phyloP scores from a whole-genome alignment of 1,140 invertebrate species.

The Zaprionus africanus region DNA sequence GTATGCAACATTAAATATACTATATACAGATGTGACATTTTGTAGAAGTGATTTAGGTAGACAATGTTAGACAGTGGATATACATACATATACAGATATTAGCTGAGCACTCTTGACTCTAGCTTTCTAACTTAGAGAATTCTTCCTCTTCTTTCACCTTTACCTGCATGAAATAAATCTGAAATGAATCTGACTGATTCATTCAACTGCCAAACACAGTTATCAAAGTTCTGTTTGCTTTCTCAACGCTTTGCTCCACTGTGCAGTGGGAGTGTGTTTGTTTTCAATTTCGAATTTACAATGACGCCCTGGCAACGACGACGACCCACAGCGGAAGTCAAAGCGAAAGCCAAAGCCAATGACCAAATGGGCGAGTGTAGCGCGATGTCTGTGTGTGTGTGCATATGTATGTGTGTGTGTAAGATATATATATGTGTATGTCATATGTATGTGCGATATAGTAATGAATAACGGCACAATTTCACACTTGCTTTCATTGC shows the following conservation, averaged over 20 bases:
- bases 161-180: too few species aligned
- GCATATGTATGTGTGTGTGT: background rate
- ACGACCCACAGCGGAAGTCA: background rate
- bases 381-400: background rate
- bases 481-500: constrained; percentile 48
- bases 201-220: too few species aligned
- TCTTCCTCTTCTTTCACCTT: too few species aligned
- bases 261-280: constrained; percentile 23
- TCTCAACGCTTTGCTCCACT: background rate
- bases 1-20: too few species aligned
- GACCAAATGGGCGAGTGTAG: background rate
- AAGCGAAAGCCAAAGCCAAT: constrained; percentile 8
- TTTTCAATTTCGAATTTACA: constrained; percentile 39
- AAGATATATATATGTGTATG: background rate
- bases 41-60: too few species aligned
- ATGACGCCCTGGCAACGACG: constrained; percentile 18
- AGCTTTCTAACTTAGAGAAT: too few species aligned
- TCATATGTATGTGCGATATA: constrained; percentile 5
- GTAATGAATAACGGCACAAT: constrained; percentile 44
- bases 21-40: too few species aligned
- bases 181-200: too few species aligned
- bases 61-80: too few species aligned
- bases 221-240: too few species aligned
- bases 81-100: too few species aligned
- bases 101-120: too few species aligned